A percentile compares a stretch with the other conserved stretches of the same genome.
Conservation (phyloP, 2,113 vertebrate species). For the Zapus hudsonius region DNA sequence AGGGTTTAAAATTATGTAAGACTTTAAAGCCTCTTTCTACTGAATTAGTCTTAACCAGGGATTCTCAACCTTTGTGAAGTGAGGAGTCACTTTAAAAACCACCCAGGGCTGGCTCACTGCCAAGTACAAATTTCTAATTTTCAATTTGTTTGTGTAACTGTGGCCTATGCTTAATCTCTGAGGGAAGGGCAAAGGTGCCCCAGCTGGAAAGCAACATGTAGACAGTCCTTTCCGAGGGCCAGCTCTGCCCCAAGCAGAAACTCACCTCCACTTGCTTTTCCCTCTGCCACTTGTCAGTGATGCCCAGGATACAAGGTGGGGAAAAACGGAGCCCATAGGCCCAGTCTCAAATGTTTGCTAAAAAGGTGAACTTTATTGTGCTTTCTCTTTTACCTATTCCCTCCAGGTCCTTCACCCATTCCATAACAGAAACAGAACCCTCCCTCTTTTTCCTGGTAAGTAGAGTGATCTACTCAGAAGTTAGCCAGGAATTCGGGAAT, state of each 20-base stretch:
- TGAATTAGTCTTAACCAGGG: conserved; percentile 63
- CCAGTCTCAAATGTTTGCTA: not conserved
- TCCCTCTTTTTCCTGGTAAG: not conserved
- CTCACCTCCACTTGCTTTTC: not conserved
- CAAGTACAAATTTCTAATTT: not conserved
- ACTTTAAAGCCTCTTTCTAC: conserved; percentile 36
- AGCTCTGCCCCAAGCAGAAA: not conserved
- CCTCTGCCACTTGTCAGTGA: not conserved
- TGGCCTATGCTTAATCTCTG: not conserved
- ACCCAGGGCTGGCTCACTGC: not conserved
- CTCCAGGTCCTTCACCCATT: not conserved
- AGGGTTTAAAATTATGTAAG: conserved; percentile 70
- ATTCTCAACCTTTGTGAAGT: conserved; percentile 73
- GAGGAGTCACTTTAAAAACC: not conserved
- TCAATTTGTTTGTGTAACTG: not conserved
- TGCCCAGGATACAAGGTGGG: not conserved
- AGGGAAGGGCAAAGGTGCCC: not conserved
- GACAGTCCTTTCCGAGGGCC: too few species aligned
- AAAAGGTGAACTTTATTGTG: rapidly evolving
- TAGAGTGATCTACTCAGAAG: not conserved
- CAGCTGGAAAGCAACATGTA: not conserved
- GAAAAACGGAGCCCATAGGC: not conserved
- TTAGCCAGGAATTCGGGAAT: conserved; percentile 36
- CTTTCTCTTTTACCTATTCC: not conserved
- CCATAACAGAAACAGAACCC: not conserved